Base-by-base conservation (phyloP, 2,797 vertebrate species). In the Hippoglossus hippoglossus region DNA sequence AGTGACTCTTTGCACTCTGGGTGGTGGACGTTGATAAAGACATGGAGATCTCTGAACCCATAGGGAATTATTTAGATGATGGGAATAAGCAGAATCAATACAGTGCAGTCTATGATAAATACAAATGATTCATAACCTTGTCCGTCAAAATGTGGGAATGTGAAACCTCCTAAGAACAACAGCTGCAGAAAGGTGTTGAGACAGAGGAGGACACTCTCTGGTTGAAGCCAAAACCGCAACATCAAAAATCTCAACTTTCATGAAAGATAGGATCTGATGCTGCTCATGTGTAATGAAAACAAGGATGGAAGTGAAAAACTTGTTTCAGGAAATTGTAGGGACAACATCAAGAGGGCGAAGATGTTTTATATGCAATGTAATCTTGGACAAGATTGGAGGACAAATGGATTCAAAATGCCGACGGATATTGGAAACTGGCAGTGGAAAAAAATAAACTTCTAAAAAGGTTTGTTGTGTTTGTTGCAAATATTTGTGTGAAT, bases 291-390 rank as follows among this genome's bases (percentile, higher is more conserved):
- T 18, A 44, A 44, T 44, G 13, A 44, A 44, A 44, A 44, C 16
- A 44, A 18, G 41, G 41, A 18, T 44, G 13, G 16, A 16, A 18
- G 41, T 44, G 41, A 44, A 58, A 73, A 54, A 61, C 13, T 24
- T 24, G 34, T 68, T 51, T 68, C 52, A 36, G 18, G 28, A 61
- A 67, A 61, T 60, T 73, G 13, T 39, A 36, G 18, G 26, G 6
- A 61, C 3, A 67, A 56, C 19, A 70, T 64, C 12, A 28, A 54
- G 13, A 26, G 9, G 10, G n/a, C 3, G 12, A 39, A 4, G 36
- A 39, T 41, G 13, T 28, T 51, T 51, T 15, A 58, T n/a, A 64
- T 59, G 41, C 16, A 65, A 49, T 39, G 36, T 39, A 39, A 39
- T 39, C 36, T 13, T 4, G 36, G 36, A 39, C 36, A 39, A 12